Base-by-base conservation (phyloP, 2,888 invertebrate genomes). In the Bruchidius siliquastri region DNA sequence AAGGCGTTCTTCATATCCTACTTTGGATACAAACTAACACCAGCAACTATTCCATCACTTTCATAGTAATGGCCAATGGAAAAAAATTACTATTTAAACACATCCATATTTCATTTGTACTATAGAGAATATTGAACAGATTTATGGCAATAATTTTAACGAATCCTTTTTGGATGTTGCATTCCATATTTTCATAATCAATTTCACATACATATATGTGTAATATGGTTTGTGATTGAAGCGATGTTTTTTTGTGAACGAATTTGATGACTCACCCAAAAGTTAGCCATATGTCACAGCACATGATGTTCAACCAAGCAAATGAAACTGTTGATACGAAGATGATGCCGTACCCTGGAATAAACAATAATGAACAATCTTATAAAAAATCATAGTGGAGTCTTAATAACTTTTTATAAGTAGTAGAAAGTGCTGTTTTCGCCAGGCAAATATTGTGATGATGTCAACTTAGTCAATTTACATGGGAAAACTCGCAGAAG, bases 241-340 rank as follows among this genome's bases (percentile, higher is more conserved):
- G n/a, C n/a, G n/a, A n/a, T 26, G 26, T 26, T 26, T 26, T 26
- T 26, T 26, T 26, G 26, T 26, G 26, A 26, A 8, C 8, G 26
- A 26, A 26, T 26, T 49, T 49, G 49, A n/a, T n/a, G n/a, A 77
- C 81, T 81, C 77, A 83, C 83, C 83, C 81, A 76, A 83, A 82
- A 72, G 82, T 83, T 74, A 79, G 79, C 80, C 82, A 83, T 76
- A 83, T 83, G 77, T 83, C 83, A 49, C 82, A 75, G 67, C 82
- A 82, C 83, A 83, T 82, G 26, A 82, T 75, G 72, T 83, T 83
- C 70, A 83, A 74, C 83, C 82, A 83, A 6, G 81, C 79, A 72
- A 82, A 82, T 2, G 77, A 74, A 3, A 78, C 76, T 18, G 78
- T 76, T 2, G 78, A 77, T 21, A 80, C 73, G 67, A 82, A 82